Percentiles rank a stretch among this genome's conserved stretches.
phyloP scores from a whole-genome alignment of 2,888 invertebrate species.

The Drosophila melanocephala region DNA sequence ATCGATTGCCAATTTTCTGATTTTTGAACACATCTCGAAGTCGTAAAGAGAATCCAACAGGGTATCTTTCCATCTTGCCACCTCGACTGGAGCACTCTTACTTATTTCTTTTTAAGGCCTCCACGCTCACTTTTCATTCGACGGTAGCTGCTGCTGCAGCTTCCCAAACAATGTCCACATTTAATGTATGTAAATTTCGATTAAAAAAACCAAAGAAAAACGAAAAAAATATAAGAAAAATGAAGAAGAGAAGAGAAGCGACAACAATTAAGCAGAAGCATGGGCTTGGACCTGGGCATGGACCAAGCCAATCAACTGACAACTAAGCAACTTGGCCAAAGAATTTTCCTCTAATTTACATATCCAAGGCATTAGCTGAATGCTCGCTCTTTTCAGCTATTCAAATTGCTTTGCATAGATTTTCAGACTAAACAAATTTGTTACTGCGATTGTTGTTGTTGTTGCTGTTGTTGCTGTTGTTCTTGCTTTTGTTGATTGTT shows the following conservation, averaged over 20 bases:
- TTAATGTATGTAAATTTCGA: constrained; percentile 71
- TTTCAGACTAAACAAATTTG: constrained; percentile 63
- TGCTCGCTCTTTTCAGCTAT: constrained; percentile 61
- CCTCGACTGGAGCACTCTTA: background rate
- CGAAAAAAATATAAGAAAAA: background rate
- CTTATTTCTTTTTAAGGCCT: constrained; percentile 22
- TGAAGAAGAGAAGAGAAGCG: constrained; percentile 10
- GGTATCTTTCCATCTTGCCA: background rate
- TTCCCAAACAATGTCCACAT: constrained; percentile 40
- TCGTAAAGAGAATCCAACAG: background rate
- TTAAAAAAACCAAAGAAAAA: constrained; percentile 2
- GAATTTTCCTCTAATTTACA: constrained; percentile 74
- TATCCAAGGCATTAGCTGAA: constrained; percentile 75
- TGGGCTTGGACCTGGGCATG: constrained; percentile 9
- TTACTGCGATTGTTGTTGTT: constrained; percentile 16
- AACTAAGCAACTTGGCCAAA: constrained; percentile 46
- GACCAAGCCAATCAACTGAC: constrained; percentile 65
- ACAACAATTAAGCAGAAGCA: constrained; percentile 64
- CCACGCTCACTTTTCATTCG: constrained; percentile 67
- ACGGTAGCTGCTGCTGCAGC: constrained; percentile 42
- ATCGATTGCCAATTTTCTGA: background rate
- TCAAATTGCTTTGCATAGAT: constrained; percentile 72
- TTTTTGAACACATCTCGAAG: background rate
- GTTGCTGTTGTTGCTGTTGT: constrained; percentile 41
- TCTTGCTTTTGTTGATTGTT: constrained; percentile 34